phyloP scores from a whole-genome alignment of 2,797 vertebrate genomes.

The Cottoperca gobio region DNA sequence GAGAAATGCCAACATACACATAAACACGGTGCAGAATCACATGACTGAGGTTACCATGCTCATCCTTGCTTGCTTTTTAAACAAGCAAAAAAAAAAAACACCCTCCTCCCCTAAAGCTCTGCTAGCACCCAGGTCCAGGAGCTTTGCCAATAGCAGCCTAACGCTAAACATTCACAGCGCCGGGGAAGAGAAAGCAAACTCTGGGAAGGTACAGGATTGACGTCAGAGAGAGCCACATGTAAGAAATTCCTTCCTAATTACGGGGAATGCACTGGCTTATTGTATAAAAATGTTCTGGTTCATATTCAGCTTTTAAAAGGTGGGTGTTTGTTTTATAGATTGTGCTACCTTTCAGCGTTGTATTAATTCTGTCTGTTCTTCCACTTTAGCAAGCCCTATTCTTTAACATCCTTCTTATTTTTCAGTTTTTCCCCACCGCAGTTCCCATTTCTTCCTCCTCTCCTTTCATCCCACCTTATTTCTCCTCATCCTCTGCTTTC shows the following conservation, averaged over 20 bases:
- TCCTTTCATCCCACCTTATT: slow-evolving; percentile 6
- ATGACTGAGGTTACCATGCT: slow-evolving; percentile 60
- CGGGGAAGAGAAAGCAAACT: slow-evolving; percentile 78
- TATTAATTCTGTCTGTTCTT: slow-evolving; percentile 16
- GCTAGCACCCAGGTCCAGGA: slow-evolving; percentile 74
- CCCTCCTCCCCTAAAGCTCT: slow-evolving; percentile 50
- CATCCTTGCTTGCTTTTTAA: slow-evolving; percentile 64
- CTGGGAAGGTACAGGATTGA: slow-evolving; percentile 86
- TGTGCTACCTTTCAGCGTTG: slow-evolving; percentile 9
- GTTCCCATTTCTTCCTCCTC: slow-evolving; percentile 7
- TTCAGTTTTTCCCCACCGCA: neutral
- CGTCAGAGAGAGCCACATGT: slow-evolving; percentile 87
- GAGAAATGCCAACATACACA: slow-evolving; percentile 34
- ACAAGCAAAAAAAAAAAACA: slow-evolving; percentile 62
- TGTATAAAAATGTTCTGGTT: slow-evolving; percentile 66
- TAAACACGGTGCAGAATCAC: slow-evolving; percentile 36
- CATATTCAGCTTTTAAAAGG: slow-evolving; percentile 56
- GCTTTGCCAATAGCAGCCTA: slow-evolving; percentile 78
- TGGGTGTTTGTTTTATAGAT: slow-evolving; percentile 54
- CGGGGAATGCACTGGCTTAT: slow-evolving; percentile 82
- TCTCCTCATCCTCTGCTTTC: slow-evolving; percentile 2
- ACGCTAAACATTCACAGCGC: slow-evolving; percentile 77
- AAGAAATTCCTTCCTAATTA: slow-evolving; percentile 86
- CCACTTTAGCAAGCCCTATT: slow-evolving; percentile 9
- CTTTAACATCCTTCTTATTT: slow-evolving; percentile 19